Evolutionary conservation across 2,113 vertebrate species (phyloP).

Genomic region (Cottus gobio): DNA sequence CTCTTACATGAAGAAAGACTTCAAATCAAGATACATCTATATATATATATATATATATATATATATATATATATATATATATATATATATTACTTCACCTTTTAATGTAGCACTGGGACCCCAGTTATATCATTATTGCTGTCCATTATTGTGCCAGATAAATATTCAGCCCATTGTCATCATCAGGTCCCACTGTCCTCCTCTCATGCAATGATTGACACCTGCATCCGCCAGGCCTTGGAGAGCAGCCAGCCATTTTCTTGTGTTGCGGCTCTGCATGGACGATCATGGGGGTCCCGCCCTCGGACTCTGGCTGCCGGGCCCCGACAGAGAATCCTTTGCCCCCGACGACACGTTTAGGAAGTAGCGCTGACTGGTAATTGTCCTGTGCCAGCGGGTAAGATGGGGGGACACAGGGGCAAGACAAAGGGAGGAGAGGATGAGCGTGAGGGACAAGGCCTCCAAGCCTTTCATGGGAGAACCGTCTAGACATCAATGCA

Average conservation of each 20-base stretch:
- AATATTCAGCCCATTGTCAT: slow-evolving; percentile 43
- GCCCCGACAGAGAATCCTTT: slow-evolving; percentile 48
- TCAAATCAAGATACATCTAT: slow-evolving; percentile 48
- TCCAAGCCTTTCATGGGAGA: slow-evolving; percentile 63
- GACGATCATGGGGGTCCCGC: slow-evolving; percentile 62
- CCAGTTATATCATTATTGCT: slow-evolving; percentile 5
- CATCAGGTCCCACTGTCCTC: slow-evolving; percentile 11
- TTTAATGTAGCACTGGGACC: not conserved
- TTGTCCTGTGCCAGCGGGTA: slow-evolving; percentile 76
- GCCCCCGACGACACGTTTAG: slow-evolving; percentile 73
- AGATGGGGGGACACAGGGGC: slow-evolving; percentile 45
- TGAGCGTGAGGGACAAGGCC: slow-evolving; percentile 53
- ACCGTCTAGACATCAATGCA: slow-evolving; percentile 77
- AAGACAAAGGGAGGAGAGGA: slow-evolving; percentile 70
- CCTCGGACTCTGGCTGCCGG: slow-evolving; percentile 48
- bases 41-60: no score
- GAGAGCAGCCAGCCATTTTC: slow-evolving; percentile 62
- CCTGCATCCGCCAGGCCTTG: slow-evolving; percentile 63
- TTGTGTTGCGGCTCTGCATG: slow-evolving; percentile 72
- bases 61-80: no score
- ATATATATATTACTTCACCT: slow-evolving; percentile 30
- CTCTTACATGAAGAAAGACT: slow-evolving; percentile 31
- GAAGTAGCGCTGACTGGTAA: slow-evolving; percentile 72
- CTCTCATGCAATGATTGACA: slow-evolving; percentile 68
- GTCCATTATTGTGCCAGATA: slow-evolving; percentile 3